Conservation (phyloP, 1,140 invertebrate genomes). For the Ctenoplectra terminalis region DNA sequence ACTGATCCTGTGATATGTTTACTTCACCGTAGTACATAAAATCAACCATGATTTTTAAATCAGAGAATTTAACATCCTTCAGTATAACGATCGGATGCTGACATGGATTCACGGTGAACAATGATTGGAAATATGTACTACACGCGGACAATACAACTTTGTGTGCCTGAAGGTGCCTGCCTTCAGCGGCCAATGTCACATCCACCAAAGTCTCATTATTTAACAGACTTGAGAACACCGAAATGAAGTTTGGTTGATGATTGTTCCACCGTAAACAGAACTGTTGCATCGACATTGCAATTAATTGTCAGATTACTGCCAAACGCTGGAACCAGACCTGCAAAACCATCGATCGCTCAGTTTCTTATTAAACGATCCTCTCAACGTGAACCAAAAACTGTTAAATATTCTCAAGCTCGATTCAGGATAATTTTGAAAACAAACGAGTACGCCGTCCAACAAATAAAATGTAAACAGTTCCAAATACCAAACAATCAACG, state of each 20-base stretch:
- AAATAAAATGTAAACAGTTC: not conserved
- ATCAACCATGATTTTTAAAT: slow-evolving; percentile 94
- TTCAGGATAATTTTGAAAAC: not conserved
- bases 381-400: not conserved
- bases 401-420: not conserved
- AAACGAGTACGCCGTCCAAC: too few species aligned
- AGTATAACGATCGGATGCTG: slow-evolving; percentile 95
- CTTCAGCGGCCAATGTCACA: slow-evolving; percentile 93
- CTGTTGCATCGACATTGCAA: slow-evolving; percentile 89
- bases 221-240: slow-evolving; percentile 91
- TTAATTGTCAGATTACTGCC: not conserved
- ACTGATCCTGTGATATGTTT: slow-evolving; percentile 93
- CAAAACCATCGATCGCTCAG: not conserved
- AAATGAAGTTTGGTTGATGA: slow-evolving; percentile 94
- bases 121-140: slow-evolving; percentile 92
- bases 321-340: slow-evolving; percentile 27
- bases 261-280: slow-evolving; percentile 95
- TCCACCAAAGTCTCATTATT: slow-evolving; percentile 93
- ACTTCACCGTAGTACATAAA: slow-evolving; percentile 97
- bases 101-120: slow-evolving; percentile 93
- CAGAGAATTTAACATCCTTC: slow-evolving; percentile 93
- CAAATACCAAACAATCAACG: not conserved
- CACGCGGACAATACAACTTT: slow-evolving; percentile 94
- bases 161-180: slow-evolving; percentile 91
- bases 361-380: not conserved